A percentile compares a stretch with the other conserved stretches of the same genome.
phyloP scores from a whole-genome alignment of 1,140 invertebrate species.

The Papilio polyxenes region DNA sequence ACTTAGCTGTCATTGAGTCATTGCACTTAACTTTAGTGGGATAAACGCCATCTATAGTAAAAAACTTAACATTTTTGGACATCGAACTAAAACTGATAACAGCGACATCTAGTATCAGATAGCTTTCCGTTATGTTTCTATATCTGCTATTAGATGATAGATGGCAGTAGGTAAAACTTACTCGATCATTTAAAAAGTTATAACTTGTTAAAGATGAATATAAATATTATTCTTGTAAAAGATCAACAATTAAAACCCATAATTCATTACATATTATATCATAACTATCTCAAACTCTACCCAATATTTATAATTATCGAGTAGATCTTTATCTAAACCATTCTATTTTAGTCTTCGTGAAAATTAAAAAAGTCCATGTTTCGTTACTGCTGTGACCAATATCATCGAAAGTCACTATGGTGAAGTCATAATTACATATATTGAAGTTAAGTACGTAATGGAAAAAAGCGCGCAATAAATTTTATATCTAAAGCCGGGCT shows the following conservation, averaged over 20 bases:
- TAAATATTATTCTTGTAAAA: background rate
- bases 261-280: background rate
- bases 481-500: constrained; percentile 35
- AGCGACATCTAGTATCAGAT: constrained; percentile 25
- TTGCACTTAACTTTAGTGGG: constrained; percentile 46
- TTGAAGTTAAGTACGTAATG: constrained; percentile 3
- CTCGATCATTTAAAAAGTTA: no score
- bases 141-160: constrained; percentile 31
- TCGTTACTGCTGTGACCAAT: background rate
- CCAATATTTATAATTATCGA: background rate
- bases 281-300: background rate
- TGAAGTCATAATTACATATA: constrained; percentile 18
- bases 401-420: background rate
- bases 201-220: no score
- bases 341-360: background rate
- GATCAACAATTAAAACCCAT: background rate
- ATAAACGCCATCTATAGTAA: constrained; percentile 45
- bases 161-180: constrained; percentile 18
- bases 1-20: constrained; percentile 46
- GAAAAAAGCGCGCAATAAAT: constrained; percentile 34
- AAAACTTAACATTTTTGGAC: background rate
- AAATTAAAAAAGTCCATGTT: no score
- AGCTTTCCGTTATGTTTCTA: background rate
- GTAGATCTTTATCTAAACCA: background rate
- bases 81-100: background rate